Conservation (phyloP, 2,888 invertebrate species). For the Leistus spinibarbis region DNA sequence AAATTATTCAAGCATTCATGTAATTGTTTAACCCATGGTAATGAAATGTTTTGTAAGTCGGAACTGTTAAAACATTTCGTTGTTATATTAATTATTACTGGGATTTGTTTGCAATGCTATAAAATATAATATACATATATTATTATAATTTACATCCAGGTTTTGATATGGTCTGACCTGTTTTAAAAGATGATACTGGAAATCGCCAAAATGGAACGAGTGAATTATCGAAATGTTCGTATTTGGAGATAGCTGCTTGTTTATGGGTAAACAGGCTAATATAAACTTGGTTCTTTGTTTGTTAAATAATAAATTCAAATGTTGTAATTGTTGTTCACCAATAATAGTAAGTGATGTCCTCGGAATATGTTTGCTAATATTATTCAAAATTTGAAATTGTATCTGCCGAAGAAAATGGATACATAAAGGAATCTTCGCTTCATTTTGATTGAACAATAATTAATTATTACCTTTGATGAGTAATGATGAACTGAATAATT, state of each 20-base stretch:
- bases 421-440: too few relatives aligned
- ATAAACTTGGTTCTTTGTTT: neutral
- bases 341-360: neutral
- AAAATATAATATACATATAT: neutral
- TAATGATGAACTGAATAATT: neutral
- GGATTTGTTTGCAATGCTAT: neutral
- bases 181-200: neutral
- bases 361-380: neutral
- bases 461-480: neutral
- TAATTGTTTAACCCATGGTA: neutral
- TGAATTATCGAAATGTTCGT: neutral
- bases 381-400: neutral
- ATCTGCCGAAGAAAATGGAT: neutral
- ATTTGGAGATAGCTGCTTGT: neutral
- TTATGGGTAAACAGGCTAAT: neutral
- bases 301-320: neutral
- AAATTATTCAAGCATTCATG: neutral
- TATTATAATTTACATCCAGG: too few relatives aligned
- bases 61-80: neutral
- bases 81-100: neutral
- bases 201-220: neutral
- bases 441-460: too few relatives aligned
- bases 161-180: neutral
- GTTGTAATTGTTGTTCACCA: neutral
- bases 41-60: neutral